Base-by-base conservation (phyloP, 2,113 vertebrate genomes). In the Hippolais icterina region DNA sequence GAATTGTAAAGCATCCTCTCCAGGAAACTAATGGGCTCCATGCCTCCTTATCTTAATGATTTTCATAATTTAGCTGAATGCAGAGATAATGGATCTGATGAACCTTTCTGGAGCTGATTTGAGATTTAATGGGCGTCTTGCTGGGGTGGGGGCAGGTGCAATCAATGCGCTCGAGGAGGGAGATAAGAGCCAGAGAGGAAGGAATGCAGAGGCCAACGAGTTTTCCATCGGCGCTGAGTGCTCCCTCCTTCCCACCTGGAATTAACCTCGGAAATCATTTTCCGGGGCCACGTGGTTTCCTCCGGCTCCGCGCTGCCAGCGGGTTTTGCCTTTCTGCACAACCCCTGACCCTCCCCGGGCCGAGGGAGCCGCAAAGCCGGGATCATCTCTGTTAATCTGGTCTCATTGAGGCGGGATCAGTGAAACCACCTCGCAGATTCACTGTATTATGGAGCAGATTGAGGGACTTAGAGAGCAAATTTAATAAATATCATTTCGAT, bases 381-480 rank as follows among this genome's bases (percentile, higher is more conserved):
- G 97, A 97, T 97, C 96, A 97, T 95, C 97, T 96, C n/a, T 83
- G 18, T 89, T 97, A 97, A 97, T 96, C 96, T 96, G 96, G 68
- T 95, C 96, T 93, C 92, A 74, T 21, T 76, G 96, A 96, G 91
- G 96, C 39, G 21, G 96, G 96, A 97, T 96, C 95, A 84, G 92
- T 93, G 96, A 93, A 96, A 96, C 95, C 89, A 83, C 92, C 95
- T 96, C 59, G 25, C 95, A 90, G 95, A 95, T 96, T 90, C 95
- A 87, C 90, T 94, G 96, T 60, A 95, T 97, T 97, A 96, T 42
- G 69, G 95, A 97, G 94, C 97, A 97, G 96, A 97, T 97, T 97
- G 97, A 93, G 94, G 76, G 97, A 95, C 94, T 97, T 97, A 97
- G 86, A 84, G 95, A 94, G 95, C 96, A 94, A 96, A 94, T 95